Evolutionary conservation across 1,140 invertebrate species (phyloP).

Genomic region (Psilanteris sp.): DNA sequence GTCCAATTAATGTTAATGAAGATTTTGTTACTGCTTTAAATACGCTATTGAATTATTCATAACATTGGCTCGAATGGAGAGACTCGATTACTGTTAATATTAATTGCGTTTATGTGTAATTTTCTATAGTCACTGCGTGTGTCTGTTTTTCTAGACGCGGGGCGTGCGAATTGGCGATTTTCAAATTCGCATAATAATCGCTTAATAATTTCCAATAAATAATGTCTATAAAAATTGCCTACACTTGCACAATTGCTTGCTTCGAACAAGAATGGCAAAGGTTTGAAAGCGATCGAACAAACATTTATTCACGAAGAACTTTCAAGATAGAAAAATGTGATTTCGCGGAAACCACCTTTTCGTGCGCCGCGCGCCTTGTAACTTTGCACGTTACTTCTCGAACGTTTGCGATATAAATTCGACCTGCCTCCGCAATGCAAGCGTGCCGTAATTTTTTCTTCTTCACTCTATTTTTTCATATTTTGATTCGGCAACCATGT

Average conservation of each 20-base stretch:
- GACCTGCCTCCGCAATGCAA: constrained; percentile 38
- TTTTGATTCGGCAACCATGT: constrained; percentile 20
- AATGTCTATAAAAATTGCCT: constrained; percentile 20
- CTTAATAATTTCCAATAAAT: constrained; percentile 34
- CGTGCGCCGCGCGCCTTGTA: constrained; percentile 52
- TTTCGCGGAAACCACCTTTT: constrained; percentile 61
- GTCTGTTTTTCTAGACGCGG: constrained; percentile 10
- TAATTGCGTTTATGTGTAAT: constrained; percentile 31
- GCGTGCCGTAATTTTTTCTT: constrained; percentile 23
- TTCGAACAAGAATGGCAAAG: constrained; percentile 39
- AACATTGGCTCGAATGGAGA: constrained; percentile 3
- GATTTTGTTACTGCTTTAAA: constrained; percentile 41
- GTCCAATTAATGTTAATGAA: constrained; percentile 27
- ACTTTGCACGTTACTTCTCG: constrained; percentile 57
- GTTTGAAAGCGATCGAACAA: constrained; percentile 57
- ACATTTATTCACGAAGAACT: constrained; percentile 59
- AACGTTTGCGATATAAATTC: constrained; percentile 54
- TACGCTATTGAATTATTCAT: constrained; percentile 39
- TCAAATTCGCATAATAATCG: constrained; percentile 13
- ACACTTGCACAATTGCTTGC: constrained; percentile 19
- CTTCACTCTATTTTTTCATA: constrained; percentile 13
- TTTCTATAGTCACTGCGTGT: constrained; percentile 8
- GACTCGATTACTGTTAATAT: constrained; percentile 32
- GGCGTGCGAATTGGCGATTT: neutral
- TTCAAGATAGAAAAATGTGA: constrained; percentile 63